These are phyloP conservation scores for Drosophila auraria DNA, from an alignment of 1,140 invertebrate species.

Conservation along the genomic window DNA sequence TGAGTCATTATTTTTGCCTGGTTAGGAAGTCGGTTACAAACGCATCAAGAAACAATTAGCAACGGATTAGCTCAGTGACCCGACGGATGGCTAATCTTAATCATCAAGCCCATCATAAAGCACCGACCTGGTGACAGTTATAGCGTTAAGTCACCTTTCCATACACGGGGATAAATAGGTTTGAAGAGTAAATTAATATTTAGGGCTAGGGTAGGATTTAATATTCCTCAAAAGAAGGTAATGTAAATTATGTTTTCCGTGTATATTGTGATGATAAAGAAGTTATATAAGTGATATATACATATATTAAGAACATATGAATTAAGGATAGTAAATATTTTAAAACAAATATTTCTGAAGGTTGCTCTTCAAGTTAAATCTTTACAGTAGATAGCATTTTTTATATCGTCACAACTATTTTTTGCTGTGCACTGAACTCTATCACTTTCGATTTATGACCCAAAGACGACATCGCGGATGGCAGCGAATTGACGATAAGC, in stretches of 20 bases:
- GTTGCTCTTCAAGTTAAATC: too few species aligned
- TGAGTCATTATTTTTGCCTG: conserved; percentile 4
- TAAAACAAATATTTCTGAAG: too few species aligned
- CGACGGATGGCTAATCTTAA: conserved; percentile 30
- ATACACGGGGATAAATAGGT: conserved; percentile 8
- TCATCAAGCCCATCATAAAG: conserved; percentile 32
- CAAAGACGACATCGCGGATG: conserved; percentile 22
- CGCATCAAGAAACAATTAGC: conserved; percentile 79
- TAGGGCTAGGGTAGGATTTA: not conserved
- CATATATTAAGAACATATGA: too few species aligned
- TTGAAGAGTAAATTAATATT: not conserved
- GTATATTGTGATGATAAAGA: too few species aligned
- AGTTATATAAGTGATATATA: too few species aligned
- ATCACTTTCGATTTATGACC: conserved; percentile 71
- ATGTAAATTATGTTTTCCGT: not conserved
- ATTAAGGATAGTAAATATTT: too few species aligned
- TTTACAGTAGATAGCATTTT: not conserved
- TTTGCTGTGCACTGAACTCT: conserved; percentile 19
- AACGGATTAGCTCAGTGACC: conserved; percentile 58
- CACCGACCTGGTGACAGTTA: conserved; percentile 18
- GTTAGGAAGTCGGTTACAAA: conserved; percentile 43
- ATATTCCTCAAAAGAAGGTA: not conserved
- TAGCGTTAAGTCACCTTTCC: conserved; percentile 16
- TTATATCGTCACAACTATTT: not conserved
- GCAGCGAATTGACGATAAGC: conserved; percentile 61